phyloP scores from a whole-genome alignment of 1,140 invertebrate genomes.

The Dreissena rostriformis region DNA sequence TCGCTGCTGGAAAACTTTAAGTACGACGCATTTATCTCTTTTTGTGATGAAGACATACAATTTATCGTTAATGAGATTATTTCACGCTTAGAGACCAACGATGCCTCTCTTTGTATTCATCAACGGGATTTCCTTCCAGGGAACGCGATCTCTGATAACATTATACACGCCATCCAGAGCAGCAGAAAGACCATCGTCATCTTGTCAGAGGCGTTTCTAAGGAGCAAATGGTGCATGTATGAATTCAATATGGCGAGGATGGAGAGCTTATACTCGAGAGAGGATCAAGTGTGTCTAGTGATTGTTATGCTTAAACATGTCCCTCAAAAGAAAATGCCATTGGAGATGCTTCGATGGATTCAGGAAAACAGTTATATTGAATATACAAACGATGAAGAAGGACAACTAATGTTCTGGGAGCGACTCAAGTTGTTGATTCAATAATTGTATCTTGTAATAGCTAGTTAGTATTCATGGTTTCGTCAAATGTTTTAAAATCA shows the following conservation, averaged over 20 bases:
- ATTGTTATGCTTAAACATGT: constrained; percentile 22
- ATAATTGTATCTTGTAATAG: too few relatives aligned
- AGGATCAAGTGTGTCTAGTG: neutral
- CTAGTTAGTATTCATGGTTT: neutral
- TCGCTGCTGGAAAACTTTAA: neutral
- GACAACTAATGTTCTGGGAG: constrained; percentile 15
- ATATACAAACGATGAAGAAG: neutral
- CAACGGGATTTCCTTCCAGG: constrained; percentile 72
- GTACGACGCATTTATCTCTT: constrained; percentile 68
- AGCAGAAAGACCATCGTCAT: constrained; percentile 85
- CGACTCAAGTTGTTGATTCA: neutral
- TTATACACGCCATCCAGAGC: too few relatives aligned
- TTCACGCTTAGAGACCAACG: constrained; percentile 57
- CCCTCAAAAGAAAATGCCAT: neutral
- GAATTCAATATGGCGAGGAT: constrained; percentile 53
- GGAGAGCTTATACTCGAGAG: constrained; percentile 33
- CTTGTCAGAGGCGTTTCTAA: constrained; percentile 85
- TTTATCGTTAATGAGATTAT: constrained; percentile 56
- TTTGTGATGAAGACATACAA: constrained; percentile 56
- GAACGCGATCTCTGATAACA: constrained; percentile 83
- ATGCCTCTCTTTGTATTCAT: too few relatives aligned
- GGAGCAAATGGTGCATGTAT: constrained; percentile 86
- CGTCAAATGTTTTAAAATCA: too few relatives aligned
- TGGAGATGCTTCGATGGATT: constrained; percentile 39
- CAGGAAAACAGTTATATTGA: constrained; percentile 53